Conservation (phyloP, 2,888 invertebrate genomes). For the Eubasilissa splendida region DNA sequence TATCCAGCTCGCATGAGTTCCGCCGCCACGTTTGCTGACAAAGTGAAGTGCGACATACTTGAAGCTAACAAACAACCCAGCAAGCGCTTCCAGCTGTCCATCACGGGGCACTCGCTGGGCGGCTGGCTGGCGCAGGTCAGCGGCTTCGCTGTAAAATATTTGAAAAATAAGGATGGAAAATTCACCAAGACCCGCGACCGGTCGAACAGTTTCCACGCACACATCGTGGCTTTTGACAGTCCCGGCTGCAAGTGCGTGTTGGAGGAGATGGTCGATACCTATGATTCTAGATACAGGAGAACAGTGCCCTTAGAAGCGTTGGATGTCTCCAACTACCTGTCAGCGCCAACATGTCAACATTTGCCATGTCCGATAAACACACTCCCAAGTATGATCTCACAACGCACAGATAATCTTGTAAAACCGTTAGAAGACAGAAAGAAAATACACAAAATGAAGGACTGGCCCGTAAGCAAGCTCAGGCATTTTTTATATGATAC, state of each 20-base stretch:
- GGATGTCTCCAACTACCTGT: neutral
- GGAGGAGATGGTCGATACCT: neutral
- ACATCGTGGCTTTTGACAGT: neutral
- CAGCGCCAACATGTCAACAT: neutral
- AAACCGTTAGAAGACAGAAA: neutral
- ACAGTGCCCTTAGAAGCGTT: neutral
- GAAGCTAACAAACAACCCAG: neutral
- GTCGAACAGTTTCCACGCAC: neutral
- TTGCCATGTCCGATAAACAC: neutral
- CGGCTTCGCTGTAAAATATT: neutral
- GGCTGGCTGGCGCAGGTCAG: neutral
- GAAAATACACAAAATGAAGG: neutral
- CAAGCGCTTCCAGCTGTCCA: neutral
- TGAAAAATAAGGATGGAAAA: neutral
- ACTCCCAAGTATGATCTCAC: neutral
- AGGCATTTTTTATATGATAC: too few species aligned
- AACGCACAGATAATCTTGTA: neutral
- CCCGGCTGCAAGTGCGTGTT: neutral
- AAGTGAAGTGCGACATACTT: neutral
- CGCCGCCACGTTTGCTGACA: neutral
- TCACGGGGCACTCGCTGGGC: conserved; percentile 5
- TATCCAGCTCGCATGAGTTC: neutral
- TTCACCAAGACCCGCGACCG: too few species aligned
- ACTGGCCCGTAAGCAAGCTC: neutral
- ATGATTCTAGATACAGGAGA: neutral